Conservation (phyloP, 30 jellyfish, hydroid and myxozoan genomes). For the Chrysaora quinquecirrha region DNA sequence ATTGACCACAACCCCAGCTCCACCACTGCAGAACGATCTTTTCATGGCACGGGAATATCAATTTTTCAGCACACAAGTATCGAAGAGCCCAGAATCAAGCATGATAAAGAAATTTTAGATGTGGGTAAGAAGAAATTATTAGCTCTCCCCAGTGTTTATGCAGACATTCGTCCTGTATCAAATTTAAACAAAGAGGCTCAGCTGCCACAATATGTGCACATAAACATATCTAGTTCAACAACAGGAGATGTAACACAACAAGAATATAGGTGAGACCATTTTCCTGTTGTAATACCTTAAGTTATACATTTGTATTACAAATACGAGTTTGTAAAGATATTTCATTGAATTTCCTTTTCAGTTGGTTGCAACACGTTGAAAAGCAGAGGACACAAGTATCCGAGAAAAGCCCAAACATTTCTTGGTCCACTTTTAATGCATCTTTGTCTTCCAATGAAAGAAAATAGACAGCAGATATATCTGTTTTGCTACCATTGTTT, state of each 20-base stretch:
- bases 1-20: not conserved
- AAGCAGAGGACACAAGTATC: not conserved
- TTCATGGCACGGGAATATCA: no score
- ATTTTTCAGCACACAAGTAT: not conserved
- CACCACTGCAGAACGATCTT: no score
- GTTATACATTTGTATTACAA: not conserved
- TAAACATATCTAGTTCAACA: not conserved
- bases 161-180: no score
- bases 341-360: no score
- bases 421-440: constrained; percentile 63
- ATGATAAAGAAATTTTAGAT: no score
- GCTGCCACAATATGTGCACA: not conserved
- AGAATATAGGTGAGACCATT: not conserved
- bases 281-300: not conserved
- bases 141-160: no score
- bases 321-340: not conserved
- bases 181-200: no score
- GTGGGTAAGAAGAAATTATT: no score
- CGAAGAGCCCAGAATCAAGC: not conserved
- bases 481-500: no score
- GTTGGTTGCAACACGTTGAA: no score
- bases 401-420: not conserved
- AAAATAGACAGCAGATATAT: not conserved
- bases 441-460: no score
- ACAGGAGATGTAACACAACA: not conserved